These are phyloP conservation scores for Vireo griseus DNA, from an alignment of 2,797 vertebrate species.

Conservation along the genomic window DNA sequence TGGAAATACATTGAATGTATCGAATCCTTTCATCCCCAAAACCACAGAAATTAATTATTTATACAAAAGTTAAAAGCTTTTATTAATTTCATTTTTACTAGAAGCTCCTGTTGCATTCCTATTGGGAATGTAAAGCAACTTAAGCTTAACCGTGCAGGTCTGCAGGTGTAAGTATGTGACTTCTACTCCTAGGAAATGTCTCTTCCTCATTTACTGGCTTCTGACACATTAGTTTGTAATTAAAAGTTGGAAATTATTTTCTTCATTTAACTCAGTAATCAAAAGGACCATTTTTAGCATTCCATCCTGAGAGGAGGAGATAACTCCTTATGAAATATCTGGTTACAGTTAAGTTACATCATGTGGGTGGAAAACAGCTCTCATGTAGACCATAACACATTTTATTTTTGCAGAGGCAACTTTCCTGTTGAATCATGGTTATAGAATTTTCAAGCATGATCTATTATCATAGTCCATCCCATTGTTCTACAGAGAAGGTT, in stretches of 20 bases:
- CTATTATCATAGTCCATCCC: not conserved
- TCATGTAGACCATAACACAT: not conserved
- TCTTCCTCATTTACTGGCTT: not conserved
- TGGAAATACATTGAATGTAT: not conserved
- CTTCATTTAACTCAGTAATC: not conserved
- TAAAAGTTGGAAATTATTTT: not conserved
- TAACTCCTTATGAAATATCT: not conserved
- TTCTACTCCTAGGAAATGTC: not conserved
- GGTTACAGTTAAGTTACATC: not conserved
- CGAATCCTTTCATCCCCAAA: not conserved
- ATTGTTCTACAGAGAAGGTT: not conserved
- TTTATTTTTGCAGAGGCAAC: not conserved
- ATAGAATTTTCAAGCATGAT: rapidly evolving
- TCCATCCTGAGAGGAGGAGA: not conserved
- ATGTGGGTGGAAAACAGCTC: not conserved
- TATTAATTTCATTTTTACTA: not conserved
- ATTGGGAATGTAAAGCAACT: not conserved
- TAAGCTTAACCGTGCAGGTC: not conserved
- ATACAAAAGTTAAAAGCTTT: not conserved
- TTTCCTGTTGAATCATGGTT: not conserved
- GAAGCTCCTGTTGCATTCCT: not conserved
- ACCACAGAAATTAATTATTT: not conserved
- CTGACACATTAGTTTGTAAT: not conserved
- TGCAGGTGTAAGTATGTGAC: not conserved
- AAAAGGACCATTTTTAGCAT: not conserved